Conservation (phyloP, 2,113 vertebrate genomes). For the Dicentrarchus labrax region DNA sequence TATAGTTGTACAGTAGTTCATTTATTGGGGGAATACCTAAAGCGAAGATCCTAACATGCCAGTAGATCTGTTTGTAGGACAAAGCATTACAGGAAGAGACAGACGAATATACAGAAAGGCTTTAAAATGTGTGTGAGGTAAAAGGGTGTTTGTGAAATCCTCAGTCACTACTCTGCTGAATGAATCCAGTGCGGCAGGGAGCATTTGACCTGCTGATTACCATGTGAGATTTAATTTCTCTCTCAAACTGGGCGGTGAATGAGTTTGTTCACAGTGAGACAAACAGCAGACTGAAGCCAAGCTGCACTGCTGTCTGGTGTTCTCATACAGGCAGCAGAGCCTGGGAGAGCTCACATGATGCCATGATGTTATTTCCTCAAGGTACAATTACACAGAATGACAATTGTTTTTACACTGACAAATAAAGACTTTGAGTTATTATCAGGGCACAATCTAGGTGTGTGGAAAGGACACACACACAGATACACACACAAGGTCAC, state of each 20-base stretch:
- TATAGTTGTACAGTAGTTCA: background rate
- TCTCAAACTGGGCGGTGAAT: background rate
- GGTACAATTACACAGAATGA: background rate
- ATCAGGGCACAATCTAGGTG: too few relatives aligned
- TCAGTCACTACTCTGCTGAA: background rate
- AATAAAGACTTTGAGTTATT: too few relatives aligned
- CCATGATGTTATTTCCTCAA: background rate
- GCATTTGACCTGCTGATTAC: constrained; percentile 29
- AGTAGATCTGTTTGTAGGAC: background rate
- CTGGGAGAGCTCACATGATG: background rate
- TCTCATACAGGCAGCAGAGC: background rate
- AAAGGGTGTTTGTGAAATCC: constrained; percentile 4
- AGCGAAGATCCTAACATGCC: background rate
- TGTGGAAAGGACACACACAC: too few relatives aligned
- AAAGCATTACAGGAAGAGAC: background rate
- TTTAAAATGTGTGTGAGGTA: background rate
- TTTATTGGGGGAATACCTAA: background rate
- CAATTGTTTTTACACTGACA: background rate
- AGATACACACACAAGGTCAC: background rate
- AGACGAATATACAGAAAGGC: background rate
- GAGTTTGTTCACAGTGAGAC: background rate
- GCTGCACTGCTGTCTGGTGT: background rate
- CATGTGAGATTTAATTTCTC: constrained; percentile 1
- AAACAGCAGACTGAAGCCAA: background rate
- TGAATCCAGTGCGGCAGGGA: background rate